A percentile compares a stretch with the other conserved stretches of the same genome.
phyloP scores from a whole-genome alignment of 2,113 vertebrate genomes.

The Caretta caretta region DNA sequence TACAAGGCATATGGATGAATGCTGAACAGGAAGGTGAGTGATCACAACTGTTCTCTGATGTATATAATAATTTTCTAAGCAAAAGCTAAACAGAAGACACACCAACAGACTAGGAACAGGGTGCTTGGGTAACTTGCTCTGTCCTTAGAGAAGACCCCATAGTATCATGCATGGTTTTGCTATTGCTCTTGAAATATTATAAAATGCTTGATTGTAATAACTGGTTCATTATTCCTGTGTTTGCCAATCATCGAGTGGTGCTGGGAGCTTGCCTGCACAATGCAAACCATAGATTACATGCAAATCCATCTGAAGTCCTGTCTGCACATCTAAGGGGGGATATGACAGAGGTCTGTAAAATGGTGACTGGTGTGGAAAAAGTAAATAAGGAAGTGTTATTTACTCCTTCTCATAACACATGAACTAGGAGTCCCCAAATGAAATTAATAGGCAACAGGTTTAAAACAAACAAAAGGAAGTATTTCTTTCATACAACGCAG shows the following conservation, averaged over 20 bases:
- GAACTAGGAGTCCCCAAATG: too few relatives aligned
- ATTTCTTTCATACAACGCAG: too few relatives aligned
- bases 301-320: not conserved
- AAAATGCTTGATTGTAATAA: not conserved
- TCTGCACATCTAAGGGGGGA: fast-evolving
- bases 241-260: not conserved
- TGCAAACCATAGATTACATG: not conserved
- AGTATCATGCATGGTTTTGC: not conserved
- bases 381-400: too few relatives aligned
- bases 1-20: constrained; percentile 53
- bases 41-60: constrained; percentile 54
- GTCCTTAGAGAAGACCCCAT: not conserved
- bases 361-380: too few relatives aligned
- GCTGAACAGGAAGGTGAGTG: constrained; percentile 50
- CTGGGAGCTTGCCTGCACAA: not conserved
- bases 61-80: constrained; percentile 30
- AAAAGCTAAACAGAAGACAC: constrained; percentile 8
- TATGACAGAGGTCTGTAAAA: too few relatives aligned
- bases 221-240: not conserved
- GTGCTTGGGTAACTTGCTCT: not conserved
- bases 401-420: too few relatives aligned
- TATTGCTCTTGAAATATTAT: not conserved
- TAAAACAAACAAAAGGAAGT: too few relatives aligned
- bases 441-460: too few relatives aligned
- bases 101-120: not conserved